Base-by-base conservation (phyloP, 2,797 vertebrate species). In the Pangasius larnaudii region DNA sequence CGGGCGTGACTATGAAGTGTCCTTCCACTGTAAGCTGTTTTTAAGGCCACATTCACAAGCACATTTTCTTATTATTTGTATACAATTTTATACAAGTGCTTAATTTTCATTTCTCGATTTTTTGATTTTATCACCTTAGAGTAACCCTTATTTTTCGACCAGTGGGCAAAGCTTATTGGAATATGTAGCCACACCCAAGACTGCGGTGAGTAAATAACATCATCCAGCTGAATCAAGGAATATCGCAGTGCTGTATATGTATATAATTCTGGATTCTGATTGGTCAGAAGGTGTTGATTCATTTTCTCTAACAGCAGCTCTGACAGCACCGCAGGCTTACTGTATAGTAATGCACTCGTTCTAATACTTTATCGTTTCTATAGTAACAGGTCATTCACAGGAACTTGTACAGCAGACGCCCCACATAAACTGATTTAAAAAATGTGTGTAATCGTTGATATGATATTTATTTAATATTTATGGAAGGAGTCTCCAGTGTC, bases 141-240 rank as follows among this genome's bases (percentile, higher is more conserved):
- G 59, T 0, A 88, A 89, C 8, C 96, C 96, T 1, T 99, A 96
- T 93, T 92, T 99, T 72, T 94, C 93, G 91, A 99, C 98, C 0
- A 93, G 94, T 85, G 85, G 59, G 80, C 99, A 99, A 88, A 98
- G 96, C 91, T 95, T 90, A 0, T 94, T 95, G 85, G 74, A 33
- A 36, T 11, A 22, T 2, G 53, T 93, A 42, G 90, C 92, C 36
- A 93, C 92, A 75, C 91, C 90, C 1, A 94, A 96, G 13, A 95
- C 3, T 51, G 93, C 27, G 53, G 91, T 75, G 78, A 92, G 79
- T 81, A 22, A 58, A 39, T 61, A 36, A 49, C 51, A 1, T 22
- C 51, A 79, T 53, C 75, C 42, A 42, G 42, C 75, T 24, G 18
- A 4, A 39, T 51, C 5, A 18, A 8, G 30, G 49, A 0, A n/a